These are phyloP conservation scores for Neotoma lepida DNA, from an alignment of 2,113 vertebrate genomes.

Conservation along the genomic window DNA sequence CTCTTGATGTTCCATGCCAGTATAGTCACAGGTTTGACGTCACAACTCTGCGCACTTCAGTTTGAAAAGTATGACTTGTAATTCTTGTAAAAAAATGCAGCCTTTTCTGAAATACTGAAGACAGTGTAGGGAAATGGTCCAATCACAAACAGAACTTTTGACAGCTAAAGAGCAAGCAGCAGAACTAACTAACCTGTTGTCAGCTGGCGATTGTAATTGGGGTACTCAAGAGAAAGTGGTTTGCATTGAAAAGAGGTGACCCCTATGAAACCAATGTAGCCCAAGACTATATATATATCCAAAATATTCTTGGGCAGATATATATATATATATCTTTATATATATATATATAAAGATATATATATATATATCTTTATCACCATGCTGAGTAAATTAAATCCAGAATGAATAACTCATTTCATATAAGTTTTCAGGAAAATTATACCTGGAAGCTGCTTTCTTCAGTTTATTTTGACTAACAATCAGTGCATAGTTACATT, in stretches of 20 bases:
- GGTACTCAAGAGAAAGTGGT: neutral
- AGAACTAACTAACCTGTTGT: neutral
- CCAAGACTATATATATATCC: neutral
- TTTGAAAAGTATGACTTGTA: conserved; percentile 12
- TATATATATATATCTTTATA: neutral
- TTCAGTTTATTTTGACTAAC: neutral
- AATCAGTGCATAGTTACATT: neutral
- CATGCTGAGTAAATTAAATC: neutral
- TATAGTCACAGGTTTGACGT: conserved; percentile 11
- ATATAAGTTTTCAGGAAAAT: conserved; percentile 15
- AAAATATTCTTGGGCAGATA: neutral
- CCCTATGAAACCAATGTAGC: neutral
- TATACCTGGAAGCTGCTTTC: neutral
- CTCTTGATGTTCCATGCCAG: neutral
- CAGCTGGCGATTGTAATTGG: neutral
- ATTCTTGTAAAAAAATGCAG: conserved; percentile 9
- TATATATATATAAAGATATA: too few relatives aligned
- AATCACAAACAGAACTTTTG: neutral
- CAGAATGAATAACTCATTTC: neutral
- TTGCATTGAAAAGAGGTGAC: neutral
- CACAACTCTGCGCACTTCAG: neutral
- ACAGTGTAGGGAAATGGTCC: neutral
- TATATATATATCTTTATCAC: neutral
- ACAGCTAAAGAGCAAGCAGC: neutral
- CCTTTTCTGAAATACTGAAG: conserved; percentile 28